These are phyloP conservation scores for Alosa alosa DNA, from an alignment of 2,113 vertebrate genomes.

Conservation along the genomic window DNA sequence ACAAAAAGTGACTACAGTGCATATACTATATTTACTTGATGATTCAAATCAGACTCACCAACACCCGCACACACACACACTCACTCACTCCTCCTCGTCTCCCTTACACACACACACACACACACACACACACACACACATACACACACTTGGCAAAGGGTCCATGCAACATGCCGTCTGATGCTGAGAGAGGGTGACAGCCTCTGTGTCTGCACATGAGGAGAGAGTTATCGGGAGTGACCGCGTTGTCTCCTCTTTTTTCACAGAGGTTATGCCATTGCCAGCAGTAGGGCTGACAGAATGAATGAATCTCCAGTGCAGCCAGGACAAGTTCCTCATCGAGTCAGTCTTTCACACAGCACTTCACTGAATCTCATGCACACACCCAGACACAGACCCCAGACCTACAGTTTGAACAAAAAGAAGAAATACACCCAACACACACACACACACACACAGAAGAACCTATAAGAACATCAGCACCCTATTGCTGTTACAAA, in stretches of 20 bases:
- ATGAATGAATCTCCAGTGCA: slow-evolving; percentile 84
- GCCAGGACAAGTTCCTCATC: slow-evolving; percentile 70
- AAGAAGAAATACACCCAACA: background rate
- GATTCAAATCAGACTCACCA: background rate
- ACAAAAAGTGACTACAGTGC: background rate
- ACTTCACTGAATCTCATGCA: background rate
- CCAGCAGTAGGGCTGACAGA: slow-evolving; percentile 89
- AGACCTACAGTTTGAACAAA: background rate
- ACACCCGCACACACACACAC: background rate
- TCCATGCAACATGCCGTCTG: slow-evolving; percentile 48
- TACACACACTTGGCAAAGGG: slow-evolving; percentile 1
- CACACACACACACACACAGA: background rate
- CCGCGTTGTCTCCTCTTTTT: slow-evolving; percentile 64
- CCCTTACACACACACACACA: background rate
- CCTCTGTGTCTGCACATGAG: slow-evolving; percentile 66
- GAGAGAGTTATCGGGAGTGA: slow-evolving; percentile 69
- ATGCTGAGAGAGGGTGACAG: slow-evolving; percentile 69
- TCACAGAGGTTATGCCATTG: slow-evolving; percentile 87
- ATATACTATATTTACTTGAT: slow-evolving; percentile 1
- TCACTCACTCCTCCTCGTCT: background rate
- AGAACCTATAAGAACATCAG: background rate
- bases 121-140: background rate
- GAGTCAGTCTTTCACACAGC: slow-evolving; percentile 64
- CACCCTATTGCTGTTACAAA: slow-evolving; percentile 35
- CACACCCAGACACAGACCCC: background rate